Conservation (phyloP, 1,140 invertebrate species). For the Aricia agestis region DNA sequence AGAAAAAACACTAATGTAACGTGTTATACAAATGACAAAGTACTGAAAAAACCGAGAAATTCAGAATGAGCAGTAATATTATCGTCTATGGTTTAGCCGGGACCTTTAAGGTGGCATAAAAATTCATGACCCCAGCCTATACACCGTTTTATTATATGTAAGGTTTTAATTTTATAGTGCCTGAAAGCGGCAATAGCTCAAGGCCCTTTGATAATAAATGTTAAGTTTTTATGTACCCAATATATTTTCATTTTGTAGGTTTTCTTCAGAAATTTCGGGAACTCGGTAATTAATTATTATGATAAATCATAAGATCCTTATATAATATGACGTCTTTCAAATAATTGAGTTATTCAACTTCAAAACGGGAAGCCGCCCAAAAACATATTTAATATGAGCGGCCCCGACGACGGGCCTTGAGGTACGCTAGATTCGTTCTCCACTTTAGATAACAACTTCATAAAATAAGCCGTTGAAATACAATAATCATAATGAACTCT, state of each 20-base stretch:
- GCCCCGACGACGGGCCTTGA: neutral
- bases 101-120: slow-evolving; percentile 3
- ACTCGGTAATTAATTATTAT: neutral
- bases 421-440: neutral
- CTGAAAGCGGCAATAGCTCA: neutral
- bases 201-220: neutral
- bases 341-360: slow-evolving; percentile 3
- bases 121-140: neutral
- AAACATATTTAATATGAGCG: neutral
- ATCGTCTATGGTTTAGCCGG: neutral
- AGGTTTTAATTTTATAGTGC: slow-evolving; percentile 13
- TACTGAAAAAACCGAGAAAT: no score
- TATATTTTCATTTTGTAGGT: neutral
- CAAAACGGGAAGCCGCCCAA: neutral
- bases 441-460: neutral
- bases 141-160: neutral
- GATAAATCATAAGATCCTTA: neutral
- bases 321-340: neutral
- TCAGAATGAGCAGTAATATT: no score
- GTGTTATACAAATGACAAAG: no score
- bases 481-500: no score
- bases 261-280: neutral
- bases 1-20: no score
- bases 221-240: neutral
- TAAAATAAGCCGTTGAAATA: no score